Percentiles rank a stretch among this genome's conserved stretches.
These are phyloP conservation scores for Scalopus aquaticus DNA, from an alignment of 2,113 vertebrate genomes.

Conservation along the genomic window DNA sequence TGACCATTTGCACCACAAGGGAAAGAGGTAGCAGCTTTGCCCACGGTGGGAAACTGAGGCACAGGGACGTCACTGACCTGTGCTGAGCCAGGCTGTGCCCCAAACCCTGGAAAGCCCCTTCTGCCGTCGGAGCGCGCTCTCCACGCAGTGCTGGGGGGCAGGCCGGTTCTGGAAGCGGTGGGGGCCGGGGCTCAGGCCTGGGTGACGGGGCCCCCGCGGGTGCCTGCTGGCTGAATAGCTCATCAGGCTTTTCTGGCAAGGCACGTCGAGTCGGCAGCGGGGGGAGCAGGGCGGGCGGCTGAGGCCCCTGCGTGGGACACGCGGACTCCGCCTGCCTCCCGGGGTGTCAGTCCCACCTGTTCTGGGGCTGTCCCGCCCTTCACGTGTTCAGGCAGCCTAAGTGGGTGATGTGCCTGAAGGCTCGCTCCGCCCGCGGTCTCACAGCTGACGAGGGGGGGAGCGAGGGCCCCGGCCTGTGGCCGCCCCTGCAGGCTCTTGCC, in stretches of 20 bases:
- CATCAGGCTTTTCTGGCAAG: background rate
- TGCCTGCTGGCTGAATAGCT: background rate
- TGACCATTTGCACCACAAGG: background rate
- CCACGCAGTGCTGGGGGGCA: too few relatives aligned
- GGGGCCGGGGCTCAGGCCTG: too few relatives aligned
- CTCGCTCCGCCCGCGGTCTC: background rate
- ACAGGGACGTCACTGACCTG: accelerated
- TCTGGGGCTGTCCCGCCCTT: background rate
- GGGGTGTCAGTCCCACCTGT: background rate
- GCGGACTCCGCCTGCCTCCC: background rate
- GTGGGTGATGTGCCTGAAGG: background rate
- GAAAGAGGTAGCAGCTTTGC: background rate
- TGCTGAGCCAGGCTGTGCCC: background rate
- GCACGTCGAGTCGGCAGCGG: accelerated
- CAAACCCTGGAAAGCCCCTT: too few relatives aligned
- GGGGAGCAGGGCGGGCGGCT: background rate
- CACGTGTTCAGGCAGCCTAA: background rate
- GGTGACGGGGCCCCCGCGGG: too few relatives aligned
- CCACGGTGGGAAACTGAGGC: background rate
- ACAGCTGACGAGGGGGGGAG: background rate
- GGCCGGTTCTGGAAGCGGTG: too few relatives aligned
- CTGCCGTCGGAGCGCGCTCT: background rate
- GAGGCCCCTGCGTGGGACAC: accelerated
- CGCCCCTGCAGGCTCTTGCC: background rate
- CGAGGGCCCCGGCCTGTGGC: too few relatives aligned